phyloP scores from a whole-genome alignment of 1,140 invertebrate species.

The Lepidurus packardi region DNA sequence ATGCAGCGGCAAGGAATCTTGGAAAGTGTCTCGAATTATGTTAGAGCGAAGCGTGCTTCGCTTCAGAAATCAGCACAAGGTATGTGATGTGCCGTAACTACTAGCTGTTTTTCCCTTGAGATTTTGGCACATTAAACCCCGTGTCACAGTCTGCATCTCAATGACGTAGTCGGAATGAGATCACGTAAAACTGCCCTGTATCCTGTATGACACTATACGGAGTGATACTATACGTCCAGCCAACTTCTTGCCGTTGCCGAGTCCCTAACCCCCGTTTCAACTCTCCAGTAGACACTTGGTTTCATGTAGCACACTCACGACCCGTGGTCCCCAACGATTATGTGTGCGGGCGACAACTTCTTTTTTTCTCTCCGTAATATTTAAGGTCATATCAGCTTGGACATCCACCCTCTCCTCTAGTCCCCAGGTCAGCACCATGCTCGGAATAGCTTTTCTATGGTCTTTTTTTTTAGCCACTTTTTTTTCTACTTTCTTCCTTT shows the following conservation, averaged over 20 bases:
- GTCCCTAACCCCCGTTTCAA: neutral
- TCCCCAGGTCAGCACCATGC: too few relatives aligned
- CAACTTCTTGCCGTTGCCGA: neutral
- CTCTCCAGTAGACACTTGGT: too few relatives aligned
- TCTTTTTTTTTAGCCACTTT: neutral
- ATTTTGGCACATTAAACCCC: neutral
- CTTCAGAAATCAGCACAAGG: neutral
- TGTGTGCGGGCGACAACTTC: neutral
- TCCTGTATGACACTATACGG: neutral
- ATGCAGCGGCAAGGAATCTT: neutral
- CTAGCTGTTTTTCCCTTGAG: neutral
- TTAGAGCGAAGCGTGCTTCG: neutral
- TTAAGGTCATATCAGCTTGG: constrained; percentile 15
- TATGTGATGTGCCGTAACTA: neutral
- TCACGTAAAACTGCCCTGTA: neutral
- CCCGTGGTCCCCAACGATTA: neutral
- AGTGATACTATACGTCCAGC: neutral
- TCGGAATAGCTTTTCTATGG: too few relatives aligned
- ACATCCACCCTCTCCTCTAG: neutral
- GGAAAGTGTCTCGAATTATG: neutral
- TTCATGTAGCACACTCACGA: neutral
- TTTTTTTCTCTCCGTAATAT: neutral
- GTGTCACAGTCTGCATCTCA: neutral
- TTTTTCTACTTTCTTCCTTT: neutral
- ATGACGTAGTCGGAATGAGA: neutral